phyloP scores from a whole-genome alignment of 2,888 invertebrate genomes.

The Boloria euphrosyne region DNA sequence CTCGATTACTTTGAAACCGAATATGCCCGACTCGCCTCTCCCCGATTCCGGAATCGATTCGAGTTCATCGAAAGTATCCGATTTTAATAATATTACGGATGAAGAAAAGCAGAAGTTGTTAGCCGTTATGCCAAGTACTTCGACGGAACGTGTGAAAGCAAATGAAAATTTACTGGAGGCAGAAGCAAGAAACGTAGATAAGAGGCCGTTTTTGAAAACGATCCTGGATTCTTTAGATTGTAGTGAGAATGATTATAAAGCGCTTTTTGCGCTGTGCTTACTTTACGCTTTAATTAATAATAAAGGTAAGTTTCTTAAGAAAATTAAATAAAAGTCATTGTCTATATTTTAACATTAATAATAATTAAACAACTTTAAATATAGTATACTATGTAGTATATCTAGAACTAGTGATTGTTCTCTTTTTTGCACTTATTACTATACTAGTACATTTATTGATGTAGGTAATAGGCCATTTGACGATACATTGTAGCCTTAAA shows the following conservation, averaged over 20 bases:
- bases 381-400: too few species aligned
- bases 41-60: slow-evolving; percentile 75
- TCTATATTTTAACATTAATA: too few species aligned
- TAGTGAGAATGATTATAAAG: slow-evolving; percentile 96
- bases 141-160: slow-evolving; percentile 51
- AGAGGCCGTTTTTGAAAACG: slow-evolving; percentile 93
- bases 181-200: slow-evolving; percentile 74
- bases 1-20: slow-evolving; percentile 51
- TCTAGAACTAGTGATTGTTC: too few species aligned
- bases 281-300: slow-evolving; percentile 97
- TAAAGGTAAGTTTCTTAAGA: slow-evolving; percentile 84
- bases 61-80: slow-evolving; percentile 65
- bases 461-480: too few species aligned
- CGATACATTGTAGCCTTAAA: too few species aligned
- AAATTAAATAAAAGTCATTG: background rate
- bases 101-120: slow-evolving; percentile 92
- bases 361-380: too few species aligned
- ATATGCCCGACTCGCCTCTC: slow-evolving; percentile 76
- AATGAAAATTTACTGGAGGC: slow-evolving; percentile 63
- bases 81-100: slow-evolving; percentile 92
- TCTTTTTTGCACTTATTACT: background rate
- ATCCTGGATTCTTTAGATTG: slow-evolving; percentile 94
- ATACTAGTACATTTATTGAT: background rate
- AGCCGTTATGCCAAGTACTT: slow-evolving; percentile 51
- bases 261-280: slow-evolving; percentile 94